Evolutionary conservation across 1,140 invertebrate species (phyloP).

Genomic region (Aphaenogaster rudis): DNA sequence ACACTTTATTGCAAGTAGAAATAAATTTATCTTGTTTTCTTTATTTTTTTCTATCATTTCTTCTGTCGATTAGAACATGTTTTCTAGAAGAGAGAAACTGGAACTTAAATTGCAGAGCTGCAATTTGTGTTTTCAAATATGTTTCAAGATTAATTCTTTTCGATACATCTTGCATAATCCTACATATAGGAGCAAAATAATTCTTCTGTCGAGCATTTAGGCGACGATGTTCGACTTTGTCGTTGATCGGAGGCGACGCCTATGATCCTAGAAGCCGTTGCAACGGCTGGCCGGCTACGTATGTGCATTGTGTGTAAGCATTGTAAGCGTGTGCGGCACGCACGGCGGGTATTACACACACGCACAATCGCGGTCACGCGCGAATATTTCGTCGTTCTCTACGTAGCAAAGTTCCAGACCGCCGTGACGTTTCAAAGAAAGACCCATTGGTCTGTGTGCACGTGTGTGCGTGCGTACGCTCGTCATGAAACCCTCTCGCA

Average conservation of each 20-base stretch:
- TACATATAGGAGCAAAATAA: not conserved
- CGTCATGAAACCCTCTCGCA: not conserved
- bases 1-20: not conserved
- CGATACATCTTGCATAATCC: not conserved
- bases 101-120: not conserved
- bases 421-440: conserved; percentile 22
- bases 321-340: not conserved
- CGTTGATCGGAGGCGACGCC: conserved; percentile 23
- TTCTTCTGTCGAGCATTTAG: not conserved
- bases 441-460: not conserved
- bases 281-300: not conserved
- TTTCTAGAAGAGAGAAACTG: not conserved
- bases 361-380: not conserved
- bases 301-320: not conserved
- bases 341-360: not conserved
- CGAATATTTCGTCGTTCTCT: conserved; percentile 1
- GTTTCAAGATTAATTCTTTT: not conserved
- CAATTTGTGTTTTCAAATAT: not conserved
- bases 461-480: not conserved
- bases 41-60: not conserved
- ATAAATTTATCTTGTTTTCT: not conserved
- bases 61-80: not conserved
- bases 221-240: too few species aligned
- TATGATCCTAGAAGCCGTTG: conserved; percentile 17
- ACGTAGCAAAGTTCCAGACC: conserved; percentile 31